Base-by-base conservation (phyloP, 2,113 vertebrate species). In the Octodon degus region DNA sequence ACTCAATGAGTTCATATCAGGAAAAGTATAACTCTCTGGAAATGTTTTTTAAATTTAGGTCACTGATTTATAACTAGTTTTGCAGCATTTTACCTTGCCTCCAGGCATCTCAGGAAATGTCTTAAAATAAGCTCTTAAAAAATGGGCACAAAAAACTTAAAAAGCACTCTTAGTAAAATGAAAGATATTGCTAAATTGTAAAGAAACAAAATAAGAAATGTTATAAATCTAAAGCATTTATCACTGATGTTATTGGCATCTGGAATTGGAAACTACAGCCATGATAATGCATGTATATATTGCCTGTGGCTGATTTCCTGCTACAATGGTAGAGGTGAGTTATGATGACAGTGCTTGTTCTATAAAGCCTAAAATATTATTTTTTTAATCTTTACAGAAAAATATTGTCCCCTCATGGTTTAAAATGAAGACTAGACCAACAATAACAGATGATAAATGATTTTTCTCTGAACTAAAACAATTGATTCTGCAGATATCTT, bases 51-150 rank as follows among this genome's bases (percentile, higher is more conserved):
- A 70, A 92, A 63, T 14, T 92, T 70, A 60, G 53, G 67, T 80
- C 14, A 77, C 30, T 58, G 25, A 79, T 82, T 91, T 87, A 67
- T 62, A 95, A 84, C 30, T 87, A 50, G 50, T 82, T 97, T 94
- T 79, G 13, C 4, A 90, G 20, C 20, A 91, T 72, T 89, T 96
- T 95, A 50, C 25, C 24, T 32, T 81, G 16, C 14, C n/a, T 93
- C 62, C 17, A 86, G 6, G 68, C 76, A 0, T 60, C 25, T 60
- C 62, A 77, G 81, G 17, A 12, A 84, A 58, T 84, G 2, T 91
- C 50, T 89, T 8, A 86, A 74, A 68, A 40, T 77, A 47, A 47
- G 12, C 22, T 92, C 50, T 87, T 90, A 55, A 81, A 90, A 95
- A 70, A 76, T 20, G 10, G 25, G 22, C 91, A 72, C 22, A 72